Percentiles rank a stretch among this genome's conserved stretches.
These are phyloP conservation scores for Lamellibrachia columna DNA, from an alignment of 2,888 invertebrate genomes.

Conservation along the genomic window DNA sequence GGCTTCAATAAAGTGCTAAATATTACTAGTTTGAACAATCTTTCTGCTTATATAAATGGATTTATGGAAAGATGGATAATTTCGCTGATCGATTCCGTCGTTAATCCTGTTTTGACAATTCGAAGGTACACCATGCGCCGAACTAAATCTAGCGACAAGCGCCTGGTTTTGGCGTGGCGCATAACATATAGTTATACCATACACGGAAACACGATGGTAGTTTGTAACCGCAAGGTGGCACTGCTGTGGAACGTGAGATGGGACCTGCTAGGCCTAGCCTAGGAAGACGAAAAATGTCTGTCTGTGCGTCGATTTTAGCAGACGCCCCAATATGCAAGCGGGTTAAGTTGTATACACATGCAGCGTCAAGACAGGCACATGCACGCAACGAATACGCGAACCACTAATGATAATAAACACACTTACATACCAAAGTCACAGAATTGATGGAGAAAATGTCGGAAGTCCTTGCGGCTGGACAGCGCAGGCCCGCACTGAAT, in stretches of 20 bases:
- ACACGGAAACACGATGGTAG: neutral
- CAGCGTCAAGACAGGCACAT: neutral
- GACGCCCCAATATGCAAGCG: neutral
- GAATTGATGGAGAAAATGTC: conserved; percentile 8
- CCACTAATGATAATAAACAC: neutral
- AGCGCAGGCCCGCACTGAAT: conserved; percentile 1
- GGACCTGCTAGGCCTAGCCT: neutral
- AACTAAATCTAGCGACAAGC: no score
- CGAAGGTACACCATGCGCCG: no score
- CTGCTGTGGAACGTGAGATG: neutral
- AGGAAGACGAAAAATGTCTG: neutral
- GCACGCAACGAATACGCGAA: neutral
- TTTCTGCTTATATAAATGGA: no score
- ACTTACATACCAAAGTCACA: neutral
- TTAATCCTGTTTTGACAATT: no score
- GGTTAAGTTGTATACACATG: neutral
- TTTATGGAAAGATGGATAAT: no score
- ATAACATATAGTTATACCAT: no score
- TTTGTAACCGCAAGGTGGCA: neutral
- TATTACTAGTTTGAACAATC: no score
- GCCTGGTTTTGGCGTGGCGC: no score
- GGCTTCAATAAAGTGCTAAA: no score
- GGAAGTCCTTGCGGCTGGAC: neutral
- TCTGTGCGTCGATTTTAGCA: conserved; percentile 16
- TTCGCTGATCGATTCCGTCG: no score